These are phyloP conservation scores for Crotalus horridus DNA, from an alignment of 2,113 vertebrate species.

Conservation along the genomic window DNA sequence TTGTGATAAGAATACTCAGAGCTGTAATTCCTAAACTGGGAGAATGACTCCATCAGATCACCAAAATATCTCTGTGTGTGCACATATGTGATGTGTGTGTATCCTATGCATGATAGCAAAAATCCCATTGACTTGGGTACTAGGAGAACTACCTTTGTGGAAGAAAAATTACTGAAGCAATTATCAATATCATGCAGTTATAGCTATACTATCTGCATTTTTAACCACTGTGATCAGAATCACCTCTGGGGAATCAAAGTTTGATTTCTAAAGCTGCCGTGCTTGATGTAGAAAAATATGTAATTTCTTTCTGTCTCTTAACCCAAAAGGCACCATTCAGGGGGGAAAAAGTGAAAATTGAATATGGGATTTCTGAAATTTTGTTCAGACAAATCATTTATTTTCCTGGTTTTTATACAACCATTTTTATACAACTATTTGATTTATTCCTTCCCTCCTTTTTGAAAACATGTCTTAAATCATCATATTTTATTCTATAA, in stretches of 20 bases:
- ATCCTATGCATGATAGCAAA: neutral
- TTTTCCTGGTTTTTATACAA: neutral
- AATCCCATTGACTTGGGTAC: neutral
- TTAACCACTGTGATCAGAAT: neutral
- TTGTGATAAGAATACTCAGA: neutral
- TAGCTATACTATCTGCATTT: neutral
- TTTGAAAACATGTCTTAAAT: neutral
- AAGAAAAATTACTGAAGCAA: neutral
- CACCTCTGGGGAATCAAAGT: neutral
- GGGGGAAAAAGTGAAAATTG: neutral
- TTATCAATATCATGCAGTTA: neutral
- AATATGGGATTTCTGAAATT: neutral
- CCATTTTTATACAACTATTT: neutral
- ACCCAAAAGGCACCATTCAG: neutral
- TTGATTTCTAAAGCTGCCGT: neutral
- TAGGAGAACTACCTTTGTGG: neutral
- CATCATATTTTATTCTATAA: neutral
- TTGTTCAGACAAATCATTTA: neutral
- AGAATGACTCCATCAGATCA: neutral
- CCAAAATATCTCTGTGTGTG: neutral
- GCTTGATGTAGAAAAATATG: neutral
- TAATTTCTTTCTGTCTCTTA: neutral
- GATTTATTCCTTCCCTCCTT: neutral
- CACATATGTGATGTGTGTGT: neutral
- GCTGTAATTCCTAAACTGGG: neutral